These are phyloP conservation scores for Acleris laterana DNA, from an alignment of 2,888 invertebrate genomes.

Conservation along the genomic window DNA sequence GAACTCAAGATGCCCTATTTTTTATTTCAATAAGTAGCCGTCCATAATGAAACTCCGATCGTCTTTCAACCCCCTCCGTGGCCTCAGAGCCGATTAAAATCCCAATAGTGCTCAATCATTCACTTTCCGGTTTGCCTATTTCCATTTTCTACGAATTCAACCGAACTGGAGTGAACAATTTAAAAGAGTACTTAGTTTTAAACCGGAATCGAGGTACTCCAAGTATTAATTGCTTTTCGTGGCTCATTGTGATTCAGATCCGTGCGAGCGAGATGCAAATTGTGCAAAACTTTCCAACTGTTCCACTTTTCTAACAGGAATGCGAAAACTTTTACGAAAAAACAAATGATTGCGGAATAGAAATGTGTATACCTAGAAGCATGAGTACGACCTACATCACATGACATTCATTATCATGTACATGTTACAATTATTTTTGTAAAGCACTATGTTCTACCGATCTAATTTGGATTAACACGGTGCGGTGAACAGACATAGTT, in stretches of 20 bases:
- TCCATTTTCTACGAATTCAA: slow-evolving; percentile 33
- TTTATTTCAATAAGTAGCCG: background rate
- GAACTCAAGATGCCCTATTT: no score
- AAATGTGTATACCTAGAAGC: slow-evolving; percentile 46
- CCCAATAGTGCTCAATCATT: slow-evolving; percentile 27
- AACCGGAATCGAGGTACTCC: slow-evolving; percentile 77
- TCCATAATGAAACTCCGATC: slow-evolving; percentile 3
- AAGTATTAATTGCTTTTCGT: slow-evolving; percentile 83
- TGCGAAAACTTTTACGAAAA: slow-evolving; percentile 75
- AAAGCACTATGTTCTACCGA: no score
- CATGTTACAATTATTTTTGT: no score
- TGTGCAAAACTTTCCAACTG: slow-evolving; percentile 75
- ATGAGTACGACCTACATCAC: background rate
- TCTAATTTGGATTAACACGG: no score
- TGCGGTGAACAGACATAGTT: no score
- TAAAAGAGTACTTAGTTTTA: slow-evolving; percentile 80
- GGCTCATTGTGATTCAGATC: slow-evolving; percentile 82
- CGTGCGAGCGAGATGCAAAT: slow-evolving; percentile 78
- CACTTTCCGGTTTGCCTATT: slow-evolving; percentile 34
- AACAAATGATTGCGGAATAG: slow-evolving; percentile 61
- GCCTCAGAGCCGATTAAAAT: slow-evolving; percentile 8
- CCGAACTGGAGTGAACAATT: slow-evolving; percentile 67
- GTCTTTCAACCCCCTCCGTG: slow-evolving; percentile 8
- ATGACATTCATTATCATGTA: no score
- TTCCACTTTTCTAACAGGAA: slow-evolving; percentile 77